These are phyloP conservation scores for Ornithoptera alexandrae DNA, from an alignment of 2,888 invertebrate species.

Conservation along the genomic window DNA sequence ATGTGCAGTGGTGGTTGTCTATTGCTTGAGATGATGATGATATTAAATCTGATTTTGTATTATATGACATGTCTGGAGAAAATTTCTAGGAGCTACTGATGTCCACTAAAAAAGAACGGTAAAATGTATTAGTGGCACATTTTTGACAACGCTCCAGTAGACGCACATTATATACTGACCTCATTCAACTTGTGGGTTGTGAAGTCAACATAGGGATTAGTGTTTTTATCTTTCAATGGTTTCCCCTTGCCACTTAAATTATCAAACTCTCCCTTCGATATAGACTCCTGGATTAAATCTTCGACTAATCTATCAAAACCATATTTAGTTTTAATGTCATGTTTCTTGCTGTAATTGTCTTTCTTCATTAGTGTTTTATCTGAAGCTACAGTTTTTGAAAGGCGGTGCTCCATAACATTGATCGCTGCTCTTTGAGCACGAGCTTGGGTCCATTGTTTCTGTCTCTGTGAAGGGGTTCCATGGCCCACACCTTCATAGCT, in stretches of 20 bases:
- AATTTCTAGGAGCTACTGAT: no score
- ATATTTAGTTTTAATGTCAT: constrained; percentile 89
- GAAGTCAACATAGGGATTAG: constrained; percentile 93
- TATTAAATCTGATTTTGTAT: no score
- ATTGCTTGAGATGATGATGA: no score
- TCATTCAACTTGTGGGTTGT: constrained; percentile 92
- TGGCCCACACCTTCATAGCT: constrained; percentile 88
- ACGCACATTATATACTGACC: constrained; percentile 55
- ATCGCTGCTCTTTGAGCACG: constrained; percentile 85
- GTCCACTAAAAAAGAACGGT: no score
- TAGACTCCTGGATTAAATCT: constrained; percentile 94
- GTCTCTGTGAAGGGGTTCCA: constrained; percentile 88
- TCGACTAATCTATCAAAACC: constrained; percentile 94
- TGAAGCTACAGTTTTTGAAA: constrained; percentile 81
- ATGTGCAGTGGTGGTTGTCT: no score
- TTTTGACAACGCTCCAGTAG: neutral
- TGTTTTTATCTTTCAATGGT: constrained; percentile 84
- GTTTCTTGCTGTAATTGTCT: constrained; percentile 80
- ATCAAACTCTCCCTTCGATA: constrained; percentile 93
- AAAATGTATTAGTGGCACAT: no score
- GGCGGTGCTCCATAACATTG: constrained; percentile 81
- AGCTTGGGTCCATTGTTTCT: constrained; percentile 86
- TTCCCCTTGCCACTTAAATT: constrained; percentile 91
- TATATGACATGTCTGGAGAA: no score
- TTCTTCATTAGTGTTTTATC: constrained; percentile 85